phyloP scores from a whole-genome alignment of 2,113 vertebrate species.

The Cynocephalus volans region DNA sequence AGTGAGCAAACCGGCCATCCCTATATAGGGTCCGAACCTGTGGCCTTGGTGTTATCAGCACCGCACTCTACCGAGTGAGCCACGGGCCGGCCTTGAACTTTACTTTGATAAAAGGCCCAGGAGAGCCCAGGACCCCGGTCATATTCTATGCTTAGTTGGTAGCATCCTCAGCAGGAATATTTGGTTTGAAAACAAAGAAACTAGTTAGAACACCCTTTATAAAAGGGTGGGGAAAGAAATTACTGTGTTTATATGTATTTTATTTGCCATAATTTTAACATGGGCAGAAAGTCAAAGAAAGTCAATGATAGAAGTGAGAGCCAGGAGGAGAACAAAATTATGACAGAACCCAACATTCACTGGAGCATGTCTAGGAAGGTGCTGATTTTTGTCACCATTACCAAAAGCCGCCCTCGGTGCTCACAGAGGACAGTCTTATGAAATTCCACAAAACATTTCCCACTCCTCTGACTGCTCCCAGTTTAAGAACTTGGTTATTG shows the following conservation, averaged over 20 bases:
- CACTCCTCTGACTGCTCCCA: not conserved
- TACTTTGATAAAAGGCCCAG: not conserved
- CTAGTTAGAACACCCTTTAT: not conserved
- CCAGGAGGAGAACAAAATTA: not conserved
- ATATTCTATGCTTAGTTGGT: not conserved
- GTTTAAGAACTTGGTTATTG: not conserved
- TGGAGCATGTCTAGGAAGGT: not conserved
- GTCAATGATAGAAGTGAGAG: not conserved
- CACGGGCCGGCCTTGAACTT: too few species aligned
- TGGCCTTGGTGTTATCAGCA: too few species aligned
- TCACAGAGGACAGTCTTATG: not conserved
- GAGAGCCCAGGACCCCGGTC: not conserved
- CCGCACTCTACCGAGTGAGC: too few species aligned
- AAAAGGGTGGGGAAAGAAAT: not conserved
- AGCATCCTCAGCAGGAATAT: not conserved
- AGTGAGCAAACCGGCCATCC: too few species aligned
- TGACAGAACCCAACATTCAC: not conserved
- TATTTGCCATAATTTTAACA: slow-evolving; percentile 29
- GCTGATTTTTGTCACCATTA: not conserved
- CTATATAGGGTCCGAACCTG: too few species aligned
- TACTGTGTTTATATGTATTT: not conserved
- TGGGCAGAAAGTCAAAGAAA: not conserved
- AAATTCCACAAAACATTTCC: not conserved
- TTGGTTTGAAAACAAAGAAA: slow-evolving; percentile 25
- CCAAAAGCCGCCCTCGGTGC: not conserved